These are phyloP conservation scores for Ceriagrion tenellum DNA, from an alignment of 2,888 invertebrate genomes.

Conservation along the genomic window DNA sequence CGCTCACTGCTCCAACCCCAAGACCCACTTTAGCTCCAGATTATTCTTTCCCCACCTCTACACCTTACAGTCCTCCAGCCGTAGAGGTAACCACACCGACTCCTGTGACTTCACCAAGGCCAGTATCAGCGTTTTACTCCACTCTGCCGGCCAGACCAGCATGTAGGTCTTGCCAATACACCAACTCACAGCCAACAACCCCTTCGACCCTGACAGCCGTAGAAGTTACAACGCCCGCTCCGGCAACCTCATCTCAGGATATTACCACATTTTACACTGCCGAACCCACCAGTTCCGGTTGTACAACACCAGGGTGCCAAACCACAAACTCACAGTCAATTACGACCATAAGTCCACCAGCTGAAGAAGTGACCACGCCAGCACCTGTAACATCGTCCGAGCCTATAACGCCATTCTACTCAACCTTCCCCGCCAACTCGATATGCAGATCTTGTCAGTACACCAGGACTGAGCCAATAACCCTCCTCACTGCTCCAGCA, in stretches of 20 bases:
- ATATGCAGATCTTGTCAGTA: constrained; percentile 28
- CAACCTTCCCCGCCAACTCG: constrained; percentile 44
- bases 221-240: not conserved
- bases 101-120: not conserved
- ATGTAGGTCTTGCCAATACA: constrained; percentile 23
- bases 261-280: constrained; percentile 13
- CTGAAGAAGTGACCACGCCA: constrained; percentile 5
- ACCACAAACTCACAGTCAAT: not conserved
- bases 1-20: constrained; percentile 42
- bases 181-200: not conserved
- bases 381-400: not conserved
- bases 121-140: constrained; percentile 20
- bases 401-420: constrained; percentile 35
- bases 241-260: not conserved
- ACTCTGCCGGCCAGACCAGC: not conserved
- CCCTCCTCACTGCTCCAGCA: constrained; percentile 43
- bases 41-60: constrained; percentile 50
- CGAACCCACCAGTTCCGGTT: not conserved
- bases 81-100: constrained; percentile 33
- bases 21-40: constrained; percentile 56
- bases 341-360: not conserved
- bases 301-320: not conserved
- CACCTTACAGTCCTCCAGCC: constrained; percentile 48
- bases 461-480: constrained; percentile 15
- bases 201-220: not conserved